Conservation (phyloP, 2,888 invertebrate genomes). For the Sipunculus nudus region DNA sequence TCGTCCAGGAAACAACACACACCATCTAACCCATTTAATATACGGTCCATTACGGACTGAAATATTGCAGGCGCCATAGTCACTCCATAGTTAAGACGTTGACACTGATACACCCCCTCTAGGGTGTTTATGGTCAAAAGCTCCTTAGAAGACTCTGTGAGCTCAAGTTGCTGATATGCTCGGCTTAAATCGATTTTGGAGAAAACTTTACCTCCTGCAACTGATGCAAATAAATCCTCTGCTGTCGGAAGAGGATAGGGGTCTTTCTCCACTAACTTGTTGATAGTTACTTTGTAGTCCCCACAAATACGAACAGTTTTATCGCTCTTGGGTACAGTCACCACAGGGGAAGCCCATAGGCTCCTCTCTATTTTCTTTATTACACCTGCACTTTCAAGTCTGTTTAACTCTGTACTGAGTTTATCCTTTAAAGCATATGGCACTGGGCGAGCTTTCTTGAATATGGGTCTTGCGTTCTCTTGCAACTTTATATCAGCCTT, state of each 20-base stretch:
- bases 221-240: conserved; percentile 1
- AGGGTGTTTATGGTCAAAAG: neutral
- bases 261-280: neutral
- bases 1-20: neutral
- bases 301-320: neutral
- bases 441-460: neutral
- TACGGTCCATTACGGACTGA: neutral
- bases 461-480: neutral
- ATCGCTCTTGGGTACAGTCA: neutral
- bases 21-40: neutral
- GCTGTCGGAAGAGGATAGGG: conserved; percentile 1
- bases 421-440: neutral
- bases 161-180: neutral
- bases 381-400: neutral
- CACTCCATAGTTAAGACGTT: neutral
- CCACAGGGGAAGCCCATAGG: neutral
- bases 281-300: conserved; percentile 5
- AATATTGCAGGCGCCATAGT: neutral
- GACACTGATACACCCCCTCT: neutral
- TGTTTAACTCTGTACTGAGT: neutral
- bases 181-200: neutral
- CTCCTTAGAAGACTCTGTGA: neutral
- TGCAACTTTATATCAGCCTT: neutral
- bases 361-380: neutral
- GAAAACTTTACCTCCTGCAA: conserved; percentile 1